Percentiles rank a stretch among this genome's conserved stretches.
Conservation (phyloP, 2,888 invertebrate species). For the Bhutanitis thaidina region DNA sequence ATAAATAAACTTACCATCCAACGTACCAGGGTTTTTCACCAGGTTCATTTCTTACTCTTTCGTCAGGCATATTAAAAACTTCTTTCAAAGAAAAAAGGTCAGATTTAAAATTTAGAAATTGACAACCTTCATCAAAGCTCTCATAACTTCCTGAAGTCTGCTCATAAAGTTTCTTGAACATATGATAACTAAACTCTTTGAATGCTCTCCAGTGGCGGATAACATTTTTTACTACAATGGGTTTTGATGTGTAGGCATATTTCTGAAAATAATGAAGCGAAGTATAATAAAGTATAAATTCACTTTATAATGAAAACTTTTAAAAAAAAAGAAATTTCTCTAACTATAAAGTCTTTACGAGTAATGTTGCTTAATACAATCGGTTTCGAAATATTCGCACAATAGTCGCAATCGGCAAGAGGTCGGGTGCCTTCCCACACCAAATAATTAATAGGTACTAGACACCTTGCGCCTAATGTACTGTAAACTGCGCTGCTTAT, state of each 20-base stretch:
- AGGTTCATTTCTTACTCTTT: constrained; percentile 80
- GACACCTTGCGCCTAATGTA: constrained; percentile 83
- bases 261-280: constrained; percentile 47
- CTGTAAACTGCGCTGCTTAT: constrained; percentile 44
- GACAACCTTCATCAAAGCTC: constrained; percentile 89
- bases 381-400: constrained; percentile 83
- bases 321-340: constrained; percentile 18
- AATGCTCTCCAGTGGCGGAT: constrained; percentile 88
- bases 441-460: constrained; percentile 90
- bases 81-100: constrained; percentile 87
- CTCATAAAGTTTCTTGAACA: constrained; percentile 85
- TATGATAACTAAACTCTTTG: constrained; percentile 82
- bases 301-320: no score
- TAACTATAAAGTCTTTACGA: constrained; percentile 82
- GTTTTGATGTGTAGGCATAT: constrained; percentile 89
- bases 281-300: no score
- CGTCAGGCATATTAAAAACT: constrained; percentile 87
- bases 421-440: constrained; percentile 93
- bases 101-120: constrained; percentile 92
- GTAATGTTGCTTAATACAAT: constrained; percentile 84
- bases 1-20: constrained; percentile 90
- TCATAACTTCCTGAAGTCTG: constrained; percentile 85
- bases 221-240: constrained; percentile 89
- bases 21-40: constrained; percentile 91
- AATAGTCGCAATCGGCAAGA: constrained; percentile 89